Evolutionary conservation across 2,797 vertebrate species (phyloP).

Genomic region (Synanceia verrucosa): DNA sequence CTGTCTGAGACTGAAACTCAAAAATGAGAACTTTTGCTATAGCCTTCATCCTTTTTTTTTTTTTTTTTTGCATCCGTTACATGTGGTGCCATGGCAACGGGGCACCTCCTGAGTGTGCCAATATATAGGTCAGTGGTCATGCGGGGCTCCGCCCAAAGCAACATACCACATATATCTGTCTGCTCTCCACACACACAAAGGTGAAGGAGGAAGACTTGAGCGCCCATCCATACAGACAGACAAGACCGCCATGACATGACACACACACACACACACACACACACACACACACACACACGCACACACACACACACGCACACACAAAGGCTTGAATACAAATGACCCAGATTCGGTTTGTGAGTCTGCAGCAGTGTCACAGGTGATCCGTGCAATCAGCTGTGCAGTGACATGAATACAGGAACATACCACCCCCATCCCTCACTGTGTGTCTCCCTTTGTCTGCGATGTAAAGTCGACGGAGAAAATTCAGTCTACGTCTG

Average conservation of each 20-base stretch:
- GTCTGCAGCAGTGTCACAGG: slow-evolving; percentile 53
- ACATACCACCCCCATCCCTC: background rate
- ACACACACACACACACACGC: slow-evolving; percentile 23
- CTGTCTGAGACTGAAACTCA: slow-evolving; percentile 15
- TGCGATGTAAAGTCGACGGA: slow-evolving; percentile 12
- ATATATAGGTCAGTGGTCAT: slow-evolving; percentile 78
- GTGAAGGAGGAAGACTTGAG: slow-evolving; percentile 22
- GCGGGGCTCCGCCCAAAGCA: slow-evolving; percentile 57
- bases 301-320: slow-evolving; percentile 28
- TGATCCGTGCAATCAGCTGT: slow-evolving; percentile 59
- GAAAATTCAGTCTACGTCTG: slow-evolving; percentile 6
- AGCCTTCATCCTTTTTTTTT: slow-evolving; percentile 23
- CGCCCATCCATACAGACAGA: slow-evolving; percentile 9
- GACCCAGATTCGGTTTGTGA: slow-evolving; percentile 62
- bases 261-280: slow-evolving; percentile 27
- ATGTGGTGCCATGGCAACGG: slow-evolving; percentile 61
- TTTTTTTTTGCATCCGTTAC: slow-evolving; percentile 49
- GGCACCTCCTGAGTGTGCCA: slow-evolving; percentile 54
- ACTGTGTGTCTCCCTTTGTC: slow-evolving; percentile 29
- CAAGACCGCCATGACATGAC: slow-evolving; percentile 17
- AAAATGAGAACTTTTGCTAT: slow-evolving; percentile 43
- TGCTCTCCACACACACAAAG: slow-evolving; percentile 42
- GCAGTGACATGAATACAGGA: slow-evolving; percentile 52
- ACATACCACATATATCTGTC: slow-evolving; percentile 52
- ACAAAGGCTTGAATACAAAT: slow-evolving; percentile 45